A percentile compares a stretch with the other conserved stretches of the same genome.
phyloP scores from a whole-genome alignment of 2,888 invertebrate genomes.

The Microctonus brassicae region DNA sequence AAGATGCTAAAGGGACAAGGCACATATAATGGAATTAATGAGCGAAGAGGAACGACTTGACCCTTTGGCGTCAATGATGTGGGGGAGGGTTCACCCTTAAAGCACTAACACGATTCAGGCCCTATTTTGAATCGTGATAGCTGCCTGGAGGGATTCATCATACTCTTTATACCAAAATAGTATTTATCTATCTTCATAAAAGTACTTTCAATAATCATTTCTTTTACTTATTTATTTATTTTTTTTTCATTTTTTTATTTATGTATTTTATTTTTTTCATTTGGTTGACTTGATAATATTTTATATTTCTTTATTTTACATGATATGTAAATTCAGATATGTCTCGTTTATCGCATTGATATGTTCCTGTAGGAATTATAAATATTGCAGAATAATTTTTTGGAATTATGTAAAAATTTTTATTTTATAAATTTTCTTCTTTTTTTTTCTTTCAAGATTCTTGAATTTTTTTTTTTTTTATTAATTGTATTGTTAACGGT shows the following conservation, averaged over 20 bases:
- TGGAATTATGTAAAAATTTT: no score
- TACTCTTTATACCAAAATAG: constrained; percentile 62
- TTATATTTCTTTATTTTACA: constrained; percentile 12
- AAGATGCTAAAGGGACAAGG: constrained; percentile 48
- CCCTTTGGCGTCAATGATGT: constrained; percentile 46
- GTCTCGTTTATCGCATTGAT: background rate
- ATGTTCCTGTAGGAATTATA: constrained; percentile 3
- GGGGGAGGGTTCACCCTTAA: constrained; percentile 30
- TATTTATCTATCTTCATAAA: constrained; percentile 61
- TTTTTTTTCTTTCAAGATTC: no score
- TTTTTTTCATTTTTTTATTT: no score
- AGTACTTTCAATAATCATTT: constrained; percentile 49
- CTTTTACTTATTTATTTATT: constrained; percentile 8
- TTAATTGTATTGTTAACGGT: background rate
- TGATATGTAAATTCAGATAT: constrained; percentile 31
- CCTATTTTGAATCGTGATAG: constrained; percentile 64
- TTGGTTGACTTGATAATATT: background rate
- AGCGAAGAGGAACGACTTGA: constrained; percentile 48
- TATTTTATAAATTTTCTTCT: background rate
- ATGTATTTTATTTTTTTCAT: background rate
- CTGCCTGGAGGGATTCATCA: constrained; percentile 53
- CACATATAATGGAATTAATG: constrained; percentile 44
- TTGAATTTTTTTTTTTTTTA: background rate
- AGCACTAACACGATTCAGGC: constrained; percentile 58
- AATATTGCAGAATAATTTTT: constrained; percentile 23